Evolutionary conservation across 2,113 vertebrate species (phyloP), one percentile per base, ranked within the genome.

Genomic region (Scomber colias): DNA sequence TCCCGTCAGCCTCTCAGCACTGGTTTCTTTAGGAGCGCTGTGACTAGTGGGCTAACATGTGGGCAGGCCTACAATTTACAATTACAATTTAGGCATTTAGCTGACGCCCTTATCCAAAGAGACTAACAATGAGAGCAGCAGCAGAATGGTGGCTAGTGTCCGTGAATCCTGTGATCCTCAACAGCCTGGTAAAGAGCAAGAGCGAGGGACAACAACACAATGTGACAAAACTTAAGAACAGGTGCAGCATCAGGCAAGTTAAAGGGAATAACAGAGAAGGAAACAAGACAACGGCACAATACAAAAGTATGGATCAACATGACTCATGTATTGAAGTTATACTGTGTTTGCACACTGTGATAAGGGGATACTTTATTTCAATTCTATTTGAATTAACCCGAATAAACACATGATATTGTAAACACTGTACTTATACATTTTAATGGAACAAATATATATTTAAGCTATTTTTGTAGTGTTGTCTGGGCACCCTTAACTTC

Each of bases 21-120:
- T 75, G 82, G 75, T 77, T 84, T 86, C 89, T 87, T 90, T 87
- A 84, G 84, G 87, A 76, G 66, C 55, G 75, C 85, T 77, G 79
- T 90, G 84, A 89, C 89, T 77, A 69, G 60, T 71, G 82, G 78
- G 87, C 90, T 82, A 91, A 91, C 87, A 69, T 86, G 89, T 87
- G 87, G 86, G 90, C 84, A 81, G 89, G 87, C 83, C 86, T 44
- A 65, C 87, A 69, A 81, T 91, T 90, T 87, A 91, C 84, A 88
- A 90, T 89, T 66, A 90, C 90, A 87, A 91, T 90, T 89, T 85
- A 77, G 82, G 83, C 89, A 16, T 90, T 93, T 91, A 92, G 87
- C 80, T 76, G 86, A 82, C 55, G 69, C 89, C 71, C 87, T 83
- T 71, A 69, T 86, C 80, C 85, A 77, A 82, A 87, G 73, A 30